Base-by-base conservation (phyloP, 2,797 vertebrate species). In the Peromyscus eremicus region DNA sequence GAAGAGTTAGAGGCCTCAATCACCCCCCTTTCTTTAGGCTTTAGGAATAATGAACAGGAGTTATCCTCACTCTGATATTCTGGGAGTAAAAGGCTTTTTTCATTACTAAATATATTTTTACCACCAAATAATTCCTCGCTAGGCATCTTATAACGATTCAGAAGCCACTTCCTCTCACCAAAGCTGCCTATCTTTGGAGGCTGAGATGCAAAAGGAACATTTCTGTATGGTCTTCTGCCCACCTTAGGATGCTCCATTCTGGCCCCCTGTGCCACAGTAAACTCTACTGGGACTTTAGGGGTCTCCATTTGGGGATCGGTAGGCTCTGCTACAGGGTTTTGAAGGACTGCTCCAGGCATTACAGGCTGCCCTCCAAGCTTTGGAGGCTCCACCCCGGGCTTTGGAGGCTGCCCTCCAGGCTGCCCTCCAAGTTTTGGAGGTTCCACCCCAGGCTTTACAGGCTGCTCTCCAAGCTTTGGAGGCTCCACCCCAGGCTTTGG, bases 21-120 rank as follows among this genome's bases (percentile, higher is more conserved):
- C 34, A 96, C 70, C 37, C 96, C 55, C 46, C 98, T 93, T 98
- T 99, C 97, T 91, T 89, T 34, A 81, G 75, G 6, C 66, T 60
- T 75, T 80, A 55, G 90, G 23, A 16, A 64, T 94, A 88, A 40
- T 76, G 96, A 70, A 40, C 3, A 0, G 68, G 19, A 32, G 73
- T 88, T 21, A 55, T 0, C 0, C 10, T 13, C 49, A 57, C 34
- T 88, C 37, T 29, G 40, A 88, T 64, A 49, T 85, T 57, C 8
- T 8, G 16, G 43, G 49, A 34, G 11, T 32, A 66, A 8, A 43
- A 8, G 11, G 57, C 10, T 88, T 68, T 96, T 79, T 70, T 64
- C 93, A 89, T n/a, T 92, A 70, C 17, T 0, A 19, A 55, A 52
- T 23, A n/a, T 1, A 3, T n/a, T 92, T 80, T 6, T 11, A 17